Evolutionary conservation across 1,140 invertebrate species (phyloP).

Genomic region (Caenorhabditis inopinata): DNA sequence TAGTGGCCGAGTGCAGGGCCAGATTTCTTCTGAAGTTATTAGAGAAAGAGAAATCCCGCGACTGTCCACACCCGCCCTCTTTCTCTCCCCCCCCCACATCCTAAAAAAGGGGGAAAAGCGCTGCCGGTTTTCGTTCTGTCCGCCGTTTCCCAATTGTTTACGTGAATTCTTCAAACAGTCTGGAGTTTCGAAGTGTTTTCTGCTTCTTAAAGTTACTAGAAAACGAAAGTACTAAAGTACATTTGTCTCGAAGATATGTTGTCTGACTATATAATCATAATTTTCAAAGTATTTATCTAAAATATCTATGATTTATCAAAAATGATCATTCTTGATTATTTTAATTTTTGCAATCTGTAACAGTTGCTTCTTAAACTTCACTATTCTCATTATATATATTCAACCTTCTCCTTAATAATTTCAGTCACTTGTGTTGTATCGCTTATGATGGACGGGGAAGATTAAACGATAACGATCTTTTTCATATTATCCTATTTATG

Average conservation of each 20-base stretch:
- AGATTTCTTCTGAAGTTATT: conserved; percentile 28
- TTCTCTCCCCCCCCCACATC: background rate
- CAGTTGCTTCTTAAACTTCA: background rate
- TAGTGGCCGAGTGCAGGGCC: conserved; percentile 18
- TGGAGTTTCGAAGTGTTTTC: background rate
- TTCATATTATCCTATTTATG: conserved; percentile 16
- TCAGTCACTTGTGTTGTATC: conserved; percentile 4
- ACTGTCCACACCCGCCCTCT: conserved; percentile 26
- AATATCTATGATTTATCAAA: too few species aligned
- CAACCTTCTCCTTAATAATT: background rate
- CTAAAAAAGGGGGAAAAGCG: background rate
- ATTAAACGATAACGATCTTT: conserved; percentile 2
- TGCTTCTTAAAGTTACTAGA: too few species aligned
- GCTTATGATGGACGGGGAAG: background rate
- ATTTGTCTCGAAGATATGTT: too few species aligned
- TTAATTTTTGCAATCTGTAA: background rate
- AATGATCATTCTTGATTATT: too few species aligned
- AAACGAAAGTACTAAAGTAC: too few species aligned
- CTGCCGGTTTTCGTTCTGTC: conserved; percentile 20
- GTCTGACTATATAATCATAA: background rate
- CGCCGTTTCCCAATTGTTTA: conserved; percentile 13
- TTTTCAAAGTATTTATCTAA: too few species aligned
- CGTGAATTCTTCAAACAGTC: conserved; percentile 5
- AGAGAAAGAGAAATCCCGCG: conserved; percentile 30
- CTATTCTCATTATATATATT: background rate